phyloP scores from a whole-genome alignment of 2,113 vertebrate genomes.

The Phocoena sinus region DNA sequence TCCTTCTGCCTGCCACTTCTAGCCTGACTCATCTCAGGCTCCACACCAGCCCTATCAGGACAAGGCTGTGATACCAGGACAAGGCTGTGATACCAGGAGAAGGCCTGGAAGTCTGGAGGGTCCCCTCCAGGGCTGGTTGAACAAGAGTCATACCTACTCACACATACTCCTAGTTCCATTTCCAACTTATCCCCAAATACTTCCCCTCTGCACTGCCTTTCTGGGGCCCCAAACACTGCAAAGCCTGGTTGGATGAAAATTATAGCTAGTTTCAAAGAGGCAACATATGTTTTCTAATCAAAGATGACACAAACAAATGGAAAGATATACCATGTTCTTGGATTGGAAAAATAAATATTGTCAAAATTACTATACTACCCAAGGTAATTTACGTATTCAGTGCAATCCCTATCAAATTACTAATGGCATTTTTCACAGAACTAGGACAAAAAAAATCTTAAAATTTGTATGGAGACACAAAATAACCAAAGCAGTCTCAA shows the following conservation, averaged over 20 bases:
- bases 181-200: background rate
- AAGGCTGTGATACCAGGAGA: background rate
- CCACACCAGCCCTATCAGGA: background rate
- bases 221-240: background rate
- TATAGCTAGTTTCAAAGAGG: background rate
- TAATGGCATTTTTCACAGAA: background rate
- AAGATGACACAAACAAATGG: background rate
- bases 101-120: background rate
- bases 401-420: background rate
- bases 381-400: background rate
- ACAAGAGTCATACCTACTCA: background rate
- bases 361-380: background rate
- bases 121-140: background rate
- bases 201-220: background rate
- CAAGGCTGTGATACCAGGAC: background rate
- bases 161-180: background rate
- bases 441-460: background rate
- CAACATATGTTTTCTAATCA: background rate
- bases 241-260: background rate
- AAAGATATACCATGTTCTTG: background rate
- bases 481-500: background rate
- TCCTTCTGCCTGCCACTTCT: background rate
- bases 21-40: background rate
- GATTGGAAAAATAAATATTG: background rate
- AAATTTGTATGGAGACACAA: background rate